Base-by-base conservation (phyloP, 1,140 invertebrate species). In the Lucilia sericata region DNA sequence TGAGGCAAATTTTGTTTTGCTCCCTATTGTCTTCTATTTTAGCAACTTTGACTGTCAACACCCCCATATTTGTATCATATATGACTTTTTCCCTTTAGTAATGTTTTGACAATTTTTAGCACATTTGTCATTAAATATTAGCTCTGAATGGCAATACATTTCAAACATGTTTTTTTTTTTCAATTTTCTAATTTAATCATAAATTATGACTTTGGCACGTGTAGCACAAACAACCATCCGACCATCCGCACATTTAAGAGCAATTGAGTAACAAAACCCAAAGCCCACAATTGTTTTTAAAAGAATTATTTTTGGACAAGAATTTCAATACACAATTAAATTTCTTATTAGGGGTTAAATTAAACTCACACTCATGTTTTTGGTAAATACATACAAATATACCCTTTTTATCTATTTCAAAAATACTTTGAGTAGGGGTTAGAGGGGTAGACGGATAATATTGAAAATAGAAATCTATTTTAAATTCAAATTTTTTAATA, bases 131-230 rank as follows among this genome's bases (percentile, higher is more conserved):
- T 82, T 65, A 80, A 30, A 80, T 42, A 80, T 25, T 21, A 49
- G n/a, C 42, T 42, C 2, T 14, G 5, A n/a, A 34, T 34, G 30
- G 25, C n/a, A 1, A 55, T 82, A 51, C 12, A 55, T 9, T 74
- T 8, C n/a, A 82, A 13, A n/a, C 80, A 17, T 76, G 74, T 19
- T 84, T 70, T 84, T 60, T 76, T 55, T 60, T 85, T 85, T 83
- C 84, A 85, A 85, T 83, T 85, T 83, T 80, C 84, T 83, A 85
- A 83, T 85, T 85, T 83, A 85, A 85, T 78, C 75, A 25, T 85
- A 85, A 85, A 85, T 83, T 85, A 85, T 85, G 82, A 49, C 82
- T 81, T 70, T 85, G 65, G 84, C 84, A 83, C 84, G 84, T 85
- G 84, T 83, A 25, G n/a, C 75, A 80, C 14, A 75, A 14, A 4